Conservation (phyloP, 2,888 invertebrate species). For the Eulithis testata region DNA sequence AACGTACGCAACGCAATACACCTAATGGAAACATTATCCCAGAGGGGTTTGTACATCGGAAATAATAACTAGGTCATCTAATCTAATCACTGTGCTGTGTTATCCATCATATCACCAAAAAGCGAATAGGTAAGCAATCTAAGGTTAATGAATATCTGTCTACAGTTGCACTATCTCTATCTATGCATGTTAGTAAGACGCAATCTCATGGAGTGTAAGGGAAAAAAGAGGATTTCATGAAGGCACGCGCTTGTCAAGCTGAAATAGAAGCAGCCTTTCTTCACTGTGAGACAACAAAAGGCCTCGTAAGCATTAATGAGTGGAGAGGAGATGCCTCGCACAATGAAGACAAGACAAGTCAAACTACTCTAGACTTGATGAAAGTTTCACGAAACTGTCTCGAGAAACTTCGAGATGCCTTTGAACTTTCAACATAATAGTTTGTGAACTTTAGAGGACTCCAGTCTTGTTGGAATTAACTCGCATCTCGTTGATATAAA, state of each 20-base stretch:
- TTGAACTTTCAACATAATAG: conserved; percentile 42
- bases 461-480: conserved; percentile 35
- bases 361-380: conserved; percentile 63
- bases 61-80: conserved; percentile 33
- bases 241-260: conserved; percentile 40
- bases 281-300: conserved; percentile 62
- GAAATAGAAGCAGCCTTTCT: conserved; percentile 59
- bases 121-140: not conserved
- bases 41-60: conserved; percentile 25
- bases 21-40: conserved; percentile 36
- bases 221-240: conserved; percentile 22
- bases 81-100: conserved; percentile 12
- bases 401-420: conserved; percentile 40
- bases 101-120: not conserved
- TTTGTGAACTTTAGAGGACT: conserved; percentile 36
- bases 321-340: conserved; percentile 60
- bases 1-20: conserved; percentile 23
- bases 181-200: conserved; percentile 12
- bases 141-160: not conserved
- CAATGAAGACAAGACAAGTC: conserved; percentile 61
- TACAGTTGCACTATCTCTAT: not conserved
- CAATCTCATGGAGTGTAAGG: conserved; percentile 23
- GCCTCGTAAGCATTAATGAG: conserved; percentile 65
- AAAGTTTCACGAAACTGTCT: conserved; percentile 55
- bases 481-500: conserved; percentile 20